Evolutionary conservation across 2,888 invertebrate genomes (phyloP).

Genomic region (Platypus cylindrus): DNA sequence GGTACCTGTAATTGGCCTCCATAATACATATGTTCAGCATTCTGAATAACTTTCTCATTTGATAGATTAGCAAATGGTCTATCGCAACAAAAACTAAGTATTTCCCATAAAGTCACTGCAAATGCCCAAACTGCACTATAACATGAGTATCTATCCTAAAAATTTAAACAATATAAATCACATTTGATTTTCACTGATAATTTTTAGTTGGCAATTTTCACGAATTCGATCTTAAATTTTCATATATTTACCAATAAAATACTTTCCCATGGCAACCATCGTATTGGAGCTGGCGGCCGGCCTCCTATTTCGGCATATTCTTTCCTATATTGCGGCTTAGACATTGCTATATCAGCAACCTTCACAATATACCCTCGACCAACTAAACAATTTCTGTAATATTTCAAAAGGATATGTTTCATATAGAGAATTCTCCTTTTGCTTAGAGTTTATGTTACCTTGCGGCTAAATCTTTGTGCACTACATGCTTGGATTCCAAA

Average conservation of each 20-base stretch:
- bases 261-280: constrained; percentile 55
- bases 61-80: constrained; percentile 46
- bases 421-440: neutral
- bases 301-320: constrained; percentile 52
- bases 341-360: constrained; percentile 51
- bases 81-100: constrained; percentile 46
- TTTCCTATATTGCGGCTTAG: constrained; percentile 47
- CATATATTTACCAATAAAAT: constrained; percentile 41
- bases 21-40: constrained; percentile 53
- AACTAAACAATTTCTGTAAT: constrained; percentile 46
- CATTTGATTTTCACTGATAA: too few relatives aligned
- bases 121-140: constrained; percentile 51
- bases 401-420: neutral
- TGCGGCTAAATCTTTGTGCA: constrained; percentile 67
- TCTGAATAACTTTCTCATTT: constrained; percentile 49
- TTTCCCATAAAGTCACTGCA: constrained; percentile 53
- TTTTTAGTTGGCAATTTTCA: too few relatives aligned
- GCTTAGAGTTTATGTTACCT: constrained; percentile 33
- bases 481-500: constrained; percentile 63
- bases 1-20: constrained; percentile 46
- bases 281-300: constrained; percentile 46
- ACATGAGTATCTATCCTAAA: constrained; percentile 50
- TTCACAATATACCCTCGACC: constrained; percentile 48
- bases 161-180: too few relatives aligned
- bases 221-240: neutral